These are phyloP conservation scores for Trachymyrmex septentrionalis DNA, from an alignment of 1,140 invertebrate species.

Conservation along the genomic window DNA sequence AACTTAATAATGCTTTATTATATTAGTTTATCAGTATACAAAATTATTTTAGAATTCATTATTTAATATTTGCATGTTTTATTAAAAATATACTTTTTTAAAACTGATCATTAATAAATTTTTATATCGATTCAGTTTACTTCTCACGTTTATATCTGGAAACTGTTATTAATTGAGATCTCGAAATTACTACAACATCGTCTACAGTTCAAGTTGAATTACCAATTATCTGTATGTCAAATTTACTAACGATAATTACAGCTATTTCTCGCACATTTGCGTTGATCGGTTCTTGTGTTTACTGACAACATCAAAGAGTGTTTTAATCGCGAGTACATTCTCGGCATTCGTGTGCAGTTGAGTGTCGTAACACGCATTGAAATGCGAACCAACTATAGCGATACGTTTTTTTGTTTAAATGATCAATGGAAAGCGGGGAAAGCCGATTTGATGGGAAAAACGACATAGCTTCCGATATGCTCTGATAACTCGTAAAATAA, in stretches of 20 bases:
- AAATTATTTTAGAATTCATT: background rate
- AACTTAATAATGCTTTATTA: background rate
- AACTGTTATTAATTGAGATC: background rate
- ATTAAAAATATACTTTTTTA: background rate
- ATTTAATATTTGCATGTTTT: background rate
- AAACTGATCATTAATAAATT: background rate
- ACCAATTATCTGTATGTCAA: background rate
- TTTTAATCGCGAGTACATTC: constrained; percentile 4
- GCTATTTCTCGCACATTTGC: background rate
- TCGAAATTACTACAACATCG: background rate
- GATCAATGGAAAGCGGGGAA: constrained; percentile 21
- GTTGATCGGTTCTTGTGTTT: constrained; percentile 23
- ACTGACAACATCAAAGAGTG: constrained; percentile 30
- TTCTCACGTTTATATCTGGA: background rate
- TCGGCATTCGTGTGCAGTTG: background rate
- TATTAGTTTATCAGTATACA: too few species aligned
- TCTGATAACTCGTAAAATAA: constrained; percentile 45
- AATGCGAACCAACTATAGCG: constrained; percentile 6
- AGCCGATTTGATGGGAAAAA: constrained; percentile 25
- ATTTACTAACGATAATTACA: constrained; percentile 31
- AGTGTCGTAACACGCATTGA: constrained; percentile 41
- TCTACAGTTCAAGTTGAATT: background rate
- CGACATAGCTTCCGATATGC: constrained; percentile 43
- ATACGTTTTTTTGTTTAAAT: background rate
- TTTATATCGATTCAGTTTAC: background rate